Percentiles rank a stretch among this genome's conserved stretches.
phyloP scores from a whole-genome alignment of 2,797 vertebrate species.

The Danio jaintianensis region DNA sequence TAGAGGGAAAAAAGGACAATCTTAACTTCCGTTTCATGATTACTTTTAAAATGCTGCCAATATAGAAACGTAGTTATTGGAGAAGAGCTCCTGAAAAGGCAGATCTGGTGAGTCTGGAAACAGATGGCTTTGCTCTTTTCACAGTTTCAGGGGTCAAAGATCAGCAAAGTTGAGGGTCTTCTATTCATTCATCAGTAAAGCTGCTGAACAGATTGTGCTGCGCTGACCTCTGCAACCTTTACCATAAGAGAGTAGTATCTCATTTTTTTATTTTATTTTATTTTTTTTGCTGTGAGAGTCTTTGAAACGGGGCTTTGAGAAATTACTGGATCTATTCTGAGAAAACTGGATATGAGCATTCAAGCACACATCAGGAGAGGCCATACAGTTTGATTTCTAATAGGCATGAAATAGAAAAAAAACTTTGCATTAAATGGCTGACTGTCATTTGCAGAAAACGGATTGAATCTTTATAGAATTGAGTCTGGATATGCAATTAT shows the following conservation, averaged over 20 bases:
- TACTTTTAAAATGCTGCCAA: neutral
- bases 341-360: neutral
- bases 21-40: too few species aligned
- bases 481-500: constrained; percentile 8
- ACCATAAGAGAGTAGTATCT: constrained; percentile 2
- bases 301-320: neutral
- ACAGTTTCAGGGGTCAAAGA: neutral
- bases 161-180: constrained; percentile 11
- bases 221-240: neutral
- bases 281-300: neutral
- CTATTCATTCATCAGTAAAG: constrained; percentile 19
- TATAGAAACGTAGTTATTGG: neutral
- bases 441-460: neutral
- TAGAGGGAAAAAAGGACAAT: too few species aligned
- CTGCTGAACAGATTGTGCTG: constrained; percentile 42
- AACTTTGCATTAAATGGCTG: neutral
- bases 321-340: neutral
- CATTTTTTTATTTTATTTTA: too few species aligned
- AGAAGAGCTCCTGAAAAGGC: neutral
- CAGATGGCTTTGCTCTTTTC: constrained; percentile 21
- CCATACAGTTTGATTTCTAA: neutral
- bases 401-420: constrained; percentile 12
- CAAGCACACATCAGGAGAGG: neutral
- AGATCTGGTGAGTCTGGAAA: constrained; percentile 32
- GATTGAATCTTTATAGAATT: neutral